phyloP scores from a whole-genome alignment of 2,113 vertebrate species.

The Xenopus tropicalis region DNA sequence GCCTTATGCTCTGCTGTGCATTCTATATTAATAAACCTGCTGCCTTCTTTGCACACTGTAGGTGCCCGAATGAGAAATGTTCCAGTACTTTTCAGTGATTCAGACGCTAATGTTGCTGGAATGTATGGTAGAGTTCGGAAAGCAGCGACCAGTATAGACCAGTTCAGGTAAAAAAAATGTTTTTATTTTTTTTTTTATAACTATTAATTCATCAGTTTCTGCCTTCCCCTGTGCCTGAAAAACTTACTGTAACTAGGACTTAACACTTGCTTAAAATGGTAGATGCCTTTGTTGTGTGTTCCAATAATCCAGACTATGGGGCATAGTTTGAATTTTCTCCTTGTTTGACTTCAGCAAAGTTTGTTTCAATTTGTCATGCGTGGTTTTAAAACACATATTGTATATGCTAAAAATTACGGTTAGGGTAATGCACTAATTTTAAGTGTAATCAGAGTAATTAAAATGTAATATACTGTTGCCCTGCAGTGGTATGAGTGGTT shows the following conservation, averaged over 20 bases:
- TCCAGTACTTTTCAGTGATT: conserved; percentile 87
- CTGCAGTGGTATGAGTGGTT: too few relatives aligned
- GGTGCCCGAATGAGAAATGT: conserved; percentile 83
- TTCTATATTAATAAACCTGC: too few relatives aligned
- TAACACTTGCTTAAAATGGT: neutral
- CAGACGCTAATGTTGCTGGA: conserved; percentile 68
- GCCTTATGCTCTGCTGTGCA: too few relatives aligned
- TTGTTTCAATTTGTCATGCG: too few relatives aligned
- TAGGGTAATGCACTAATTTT: too few relatives aligned
- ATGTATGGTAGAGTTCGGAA: conserved; percentile 90
- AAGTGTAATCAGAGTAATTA: too few relatives aligned
- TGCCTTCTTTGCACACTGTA: conserved; percentile 43
- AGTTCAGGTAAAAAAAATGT: conserved; percentile 77
- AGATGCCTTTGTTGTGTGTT: neutral
- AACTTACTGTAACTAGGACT: neutral
- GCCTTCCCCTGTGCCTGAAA: neutral
- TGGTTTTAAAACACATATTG: too few relatives aligned
- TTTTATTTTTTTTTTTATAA: conserved; percentile 19
- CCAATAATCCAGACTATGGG: too few relatives aligned
- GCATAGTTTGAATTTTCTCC: too few relatives aligned
- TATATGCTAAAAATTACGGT: too few relatives aligned
- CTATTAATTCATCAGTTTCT: conserved; percentile 3
- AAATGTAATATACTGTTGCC: too few relatives aligned
- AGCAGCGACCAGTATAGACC: conserved; percentile 91
- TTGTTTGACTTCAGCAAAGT: too few relatives aligned